Evolutionary conservation across 2,797 vertebrate genomes (phyloP), one percentile per base, ranked within the genome.

Genomic region (Tarsius wallacei): DNA sequence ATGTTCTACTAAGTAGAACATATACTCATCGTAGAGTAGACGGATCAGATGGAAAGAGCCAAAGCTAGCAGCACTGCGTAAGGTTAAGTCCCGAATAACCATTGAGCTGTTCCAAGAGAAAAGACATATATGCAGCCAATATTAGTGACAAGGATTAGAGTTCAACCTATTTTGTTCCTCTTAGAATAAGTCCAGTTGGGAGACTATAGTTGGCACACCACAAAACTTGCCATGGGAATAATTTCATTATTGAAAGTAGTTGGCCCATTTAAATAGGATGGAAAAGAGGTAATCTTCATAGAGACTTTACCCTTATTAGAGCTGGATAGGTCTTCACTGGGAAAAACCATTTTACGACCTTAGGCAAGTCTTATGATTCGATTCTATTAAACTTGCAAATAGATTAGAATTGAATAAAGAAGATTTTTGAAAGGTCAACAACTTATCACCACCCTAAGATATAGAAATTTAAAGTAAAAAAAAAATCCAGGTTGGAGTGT

Each of bases 1-100:
- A 96, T 99, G 99, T 87, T 99, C 99, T 90, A 99, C 99, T 98
- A 99, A 98, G 98, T 99, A 99, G 98, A 99, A 99, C 99, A 99
- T 99, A 94, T 99, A 99, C 0, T 99, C 99, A 93, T 99, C 99
- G 0, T 99, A 99, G 96, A 99, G 99, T 80, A 99, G 98, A 98
- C 99, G 99, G 98, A 99, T 99, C 98, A 99, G 98, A 98, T 99
- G 99, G 97, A 99, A 99, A 97, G 99, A 99, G 96, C 99, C 99
- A 98, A 99, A 99, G 98, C 99, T 99, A 98, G 99, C 99, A 98
- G 99, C 99, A 96, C 99, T 99, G 97, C 99, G 99, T 2, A 99
- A 98, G 97, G 99, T 99, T 98, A 99, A 97, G 98, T 99, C 99
- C 89, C 99, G 99, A 98, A 99, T 99, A 98, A 99, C 99, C 99